Conservation (phyloP, 2,797 vertebrate genomes). For the Siniperca scherzeri region DNA sequence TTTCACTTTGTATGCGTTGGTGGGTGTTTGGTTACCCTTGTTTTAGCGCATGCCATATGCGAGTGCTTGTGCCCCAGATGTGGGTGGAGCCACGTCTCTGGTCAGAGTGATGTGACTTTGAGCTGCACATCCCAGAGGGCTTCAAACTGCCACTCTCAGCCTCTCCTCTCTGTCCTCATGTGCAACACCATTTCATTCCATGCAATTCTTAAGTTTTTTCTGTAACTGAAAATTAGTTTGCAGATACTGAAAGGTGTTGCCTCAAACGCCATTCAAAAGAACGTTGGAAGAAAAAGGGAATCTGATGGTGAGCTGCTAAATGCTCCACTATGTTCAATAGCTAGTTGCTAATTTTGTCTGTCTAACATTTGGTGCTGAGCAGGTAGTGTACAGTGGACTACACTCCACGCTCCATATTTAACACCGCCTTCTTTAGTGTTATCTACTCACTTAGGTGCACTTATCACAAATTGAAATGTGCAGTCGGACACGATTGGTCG, state of each 20-base stretch:
- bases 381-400: background rate
- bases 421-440: background rate
- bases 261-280: background rate
- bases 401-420: background rate
- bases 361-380: background rate
- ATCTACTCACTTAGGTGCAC: background rate
- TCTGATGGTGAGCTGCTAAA: background rate
- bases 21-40: background rate
- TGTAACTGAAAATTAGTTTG: background rate
- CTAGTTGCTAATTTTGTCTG: background rate
- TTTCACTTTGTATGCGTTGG: background rate
- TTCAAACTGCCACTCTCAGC: background rate
- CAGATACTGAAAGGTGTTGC: background rate
- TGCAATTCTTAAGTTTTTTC: background rate
- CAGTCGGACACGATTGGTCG: background rate
- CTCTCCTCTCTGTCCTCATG: background rate
- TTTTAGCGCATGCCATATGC: background rate
- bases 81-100: background rate
- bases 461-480: background rate
- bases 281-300: background rate
- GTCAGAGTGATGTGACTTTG: constrained; percentile 26
- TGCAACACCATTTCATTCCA: background rate
- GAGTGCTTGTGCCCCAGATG: constrained; percentile 4
- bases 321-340: too few species aligned
- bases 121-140: constrained; percentile 14